Conservation (phyloP, 64 coral and sea anemone genomes). For the Acropora yongei region DNA sequence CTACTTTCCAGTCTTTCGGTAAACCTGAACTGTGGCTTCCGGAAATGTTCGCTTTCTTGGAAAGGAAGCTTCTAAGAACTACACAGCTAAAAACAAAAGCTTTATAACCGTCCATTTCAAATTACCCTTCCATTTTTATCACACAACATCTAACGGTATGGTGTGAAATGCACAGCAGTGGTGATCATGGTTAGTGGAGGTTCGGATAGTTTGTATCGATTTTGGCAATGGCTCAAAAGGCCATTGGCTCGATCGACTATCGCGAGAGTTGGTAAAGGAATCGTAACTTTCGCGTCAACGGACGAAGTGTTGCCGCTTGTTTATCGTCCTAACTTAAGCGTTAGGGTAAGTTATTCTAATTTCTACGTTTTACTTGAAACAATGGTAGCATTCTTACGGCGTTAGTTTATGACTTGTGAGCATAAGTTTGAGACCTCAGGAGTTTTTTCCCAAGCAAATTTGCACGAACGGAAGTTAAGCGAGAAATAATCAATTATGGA, state of each 20-base stretch:
- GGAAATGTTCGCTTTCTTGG: neutral
- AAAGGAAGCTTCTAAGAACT: neutral
- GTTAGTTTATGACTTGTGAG: neutral
- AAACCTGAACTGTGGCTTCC: neutral
- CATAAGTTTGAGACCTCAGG: too few species aligned
- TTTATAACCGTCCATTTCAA: neutral
- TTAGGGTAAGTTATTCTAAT: constrained; percentile 29
- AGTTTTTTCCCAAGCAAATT: neutral
- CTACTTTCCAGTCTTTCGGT: neutral
- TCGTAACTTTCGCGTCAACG: neutral
- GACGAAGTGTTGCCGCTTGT: constrained; percentile 32
- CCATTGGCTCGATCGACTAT: constrained; percentile 24
- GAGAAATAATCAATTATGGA: too few species aligned
- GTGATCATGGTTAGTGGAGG: constrained; percentile 14
- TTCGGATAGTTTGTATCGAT: constrained; percentile 8
- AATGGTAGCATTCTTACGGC: neutral
- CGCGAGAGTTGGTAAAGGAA: neutral
- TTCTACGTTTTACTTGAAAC: neutral
- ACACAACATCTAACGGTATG: neutral
- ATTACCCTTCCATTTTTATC: neutral
- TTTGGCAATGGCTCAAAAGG: neutral
- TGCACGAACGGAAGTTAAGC: too few species aligned
- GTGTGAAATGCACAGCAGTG: constrained; percentile 32
- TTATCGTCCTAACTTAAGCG: constrained; percentile 58
- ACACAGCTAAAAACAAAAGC: neutral